Base-by-base conservation (phyloP, 2,888 invertebrate species). In the Drosophila paramelanica region DNA sequence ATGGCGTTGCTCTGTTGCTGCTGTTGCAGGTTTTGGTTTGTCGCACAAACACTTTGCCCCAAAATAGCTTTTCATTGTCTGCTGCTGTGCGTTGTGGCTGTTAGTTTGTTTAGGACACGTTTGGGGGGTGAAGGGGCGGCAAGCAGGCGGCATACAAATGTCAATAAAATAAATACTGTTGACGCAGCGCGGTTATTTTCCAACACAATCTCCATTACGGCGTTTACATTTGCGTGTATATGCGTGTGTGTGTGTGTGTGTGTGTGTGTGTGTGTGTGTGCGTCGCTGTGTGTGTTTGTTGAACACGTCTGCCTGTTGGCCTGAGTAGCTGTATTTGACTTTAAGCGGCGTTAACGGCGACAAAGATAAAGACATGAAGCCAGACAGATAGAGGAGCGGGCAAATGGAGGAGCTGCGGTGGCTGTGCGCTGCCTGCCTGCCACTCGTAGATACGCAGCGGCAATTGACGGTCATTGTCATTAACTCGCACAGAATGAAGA, bases 161-260 rank as follows among this genome's bases (percentile, higher is more conserved):
- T 82, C 85, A 86, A 86, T 86, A 86, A 86, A 87, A 87, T 87
- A 87, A 86, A 86, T 86, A 87, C 85, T 87, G 85, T 87, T 82
- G 85, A 87, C 87, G 85, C 84, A 81, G 86, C 84, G 87, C 81
- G 83, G 83, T 81, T 83, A 83, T 83, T 83, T 77, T 84, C 85
- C 83, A 85, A 83, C 85, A 81, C 83, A 84, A 84, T 84, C 85
- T 85, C 83, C 83, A 84, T 84, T 85, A 83, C 85, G 68, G 67
- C 81, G 81, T 84, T 84, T 84, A 81, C 83, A 84, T 84, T 83
- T 73, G 47, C 68, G 43, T 64, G 56, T 53, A 25, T 53, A 25
- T 59, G 36, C 59, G 23, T 60, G 50, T 49, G 33, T 50, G 59
- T 64, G 23, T 10, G 67, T 66, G 49, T n/a, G n/a, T 72, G 73